Evolutionary conservation across 2,113 vertebrate genomes (phyloP).

Genomic region (Microtus ochrogaster): DNA sequence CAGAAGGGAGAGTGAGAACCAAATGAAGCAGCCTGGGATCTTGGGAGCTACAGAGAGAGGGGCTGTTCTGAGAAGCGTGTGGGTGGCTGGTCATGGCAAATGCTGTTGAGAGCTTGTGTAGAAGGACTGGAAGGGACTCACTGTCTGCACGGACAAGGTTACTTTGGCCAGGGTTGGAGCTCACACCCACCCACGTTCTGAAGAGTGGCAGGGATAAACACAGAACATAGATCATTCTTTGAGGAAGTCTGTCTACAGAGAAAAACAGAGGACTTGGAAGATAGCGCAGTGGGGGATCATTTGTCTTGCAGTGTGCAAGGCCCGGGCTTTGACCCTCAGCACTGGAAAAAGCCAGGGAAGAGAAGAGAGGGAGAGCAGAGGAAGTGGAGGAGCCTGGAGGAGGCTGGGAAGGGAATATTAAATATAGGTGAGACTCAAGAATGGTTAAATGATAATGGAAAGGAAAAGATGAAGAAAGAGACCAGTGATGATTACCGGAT

Average conservation of each 20-base stretch:
- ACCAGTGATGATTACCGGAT: neutral
- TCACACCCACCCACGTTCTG: neutral
- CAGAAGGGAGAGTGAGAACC: neutral
- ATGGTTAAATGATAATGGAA: neutral
- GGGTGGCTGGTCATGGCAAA: neutral
- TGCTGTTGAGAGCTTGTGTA: neutral
- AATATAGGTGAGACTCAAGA: neutral
- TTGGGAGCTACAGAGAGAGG: neutral
- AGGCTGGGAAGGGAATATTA: rapidly evolving
- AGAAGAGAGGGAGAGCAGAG: neutral
- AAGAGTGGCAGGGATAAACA: neutral
- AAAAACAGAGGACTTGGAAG: neutral
- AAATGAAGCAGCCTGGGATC: neutral
- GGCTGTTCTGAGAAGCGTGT: neutral
- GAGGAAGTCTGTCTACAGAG: neutral
- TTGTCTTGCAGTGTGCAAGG: neutral
- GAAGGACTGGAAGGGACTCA: neutral
- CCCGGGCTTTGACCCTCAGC: neutral
- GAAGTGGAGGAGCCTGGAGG: neutral
- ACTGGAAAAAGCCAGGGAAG: neutral
- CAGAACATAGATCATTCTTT: neutral
- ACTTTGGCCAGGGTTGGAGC: neutral
- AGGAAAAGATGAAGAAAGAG: neutral
- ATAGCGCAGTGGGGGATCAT: neutral
- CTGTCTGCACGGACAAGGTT: neutral